Evolutionary conservation across 30 jellyfish, hydroid and myxozoan genomes (phyloP), one percentile per base, ranked within the genome.

Genomic region (Aurelia aurita): DNA sequence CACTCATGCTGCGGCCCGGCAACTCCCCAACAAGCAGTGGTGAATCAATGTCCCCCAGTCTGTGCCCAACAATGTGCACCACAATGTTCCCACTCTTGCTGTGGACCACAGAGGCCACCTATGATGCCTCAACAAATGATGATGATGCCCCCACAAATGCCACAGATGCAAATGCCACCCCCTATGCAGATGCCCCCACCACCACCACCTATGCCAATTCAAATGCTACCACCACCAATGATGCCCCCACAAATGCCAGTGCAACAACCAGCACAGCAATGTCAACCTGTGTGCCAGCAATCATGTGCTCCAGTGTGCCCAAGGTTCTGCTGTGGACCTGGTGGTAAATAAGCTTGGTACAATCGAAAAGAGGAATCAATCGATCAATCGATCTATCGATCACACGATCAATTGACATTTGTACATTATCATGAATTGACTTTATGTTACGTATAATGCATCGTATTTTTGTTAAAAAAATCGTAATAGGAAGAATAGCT

Each of bases 301-400:
- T 74, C 95, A 7, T 85, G 95, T 44, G 95, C 95, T 21, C 89
- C 89, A 63, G 95, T 85, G 25, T 85, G 95, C 84, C 95, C 95
- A 32, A 39, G 95, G 44, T 72, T 73, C 79, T 85, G 95, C 79
- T 85, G 95, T 45, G 95, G 95, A 21, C 95, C 95, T 6, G 95
- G 95, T 14, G 95, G 95, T 49, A 83, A 83, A 43, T 62, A 69
- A 47, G 79, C 64, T n/a, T 1, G 15, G 19, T 25, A 8, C 9
- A 0, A 39, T 39, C 51, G 51, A 39, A 7, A 34, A 39, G 51
- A 8, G 51, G 51, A 39, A 39, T 39, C 51, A 39, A 39, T 39
- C 15, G 13, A 39, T 39, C 47, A 35, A 35, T 0, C 9, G 13
- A 39, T 39, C 13, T 5, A 39, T 39, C 16, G 16, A 39, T 39